phyloP scores from a whole-genome alignment of 1,140 invertebrate genomes.

The Papilio xuthus region DNA sequence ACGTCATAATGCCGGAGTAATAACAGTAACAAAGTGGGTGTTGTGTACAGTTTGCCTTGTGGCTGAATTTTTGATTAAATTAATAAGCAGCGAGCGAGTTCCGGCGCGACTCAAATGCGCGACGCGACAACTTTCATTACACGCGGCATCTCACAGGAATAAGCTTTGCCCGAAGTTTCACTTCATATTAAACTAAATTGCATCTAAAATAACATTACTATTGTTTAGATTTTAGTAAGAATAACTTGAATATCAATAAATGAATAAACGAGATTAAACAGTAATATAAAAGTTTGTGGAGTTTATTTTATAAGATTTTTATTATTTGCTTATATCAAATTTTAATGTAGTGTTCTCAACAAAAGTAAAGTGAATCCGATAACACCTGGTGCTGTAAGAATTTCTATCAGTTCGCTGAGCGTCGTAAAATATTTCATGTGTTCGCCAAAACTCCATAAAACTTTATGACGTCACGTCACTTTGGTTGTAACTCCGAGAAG shows the following conservation, averaged over 20 bases:
- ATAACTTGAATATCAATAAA: not conserved
- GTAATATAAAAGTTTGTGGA: no score
- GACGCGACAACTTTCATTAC: not conserved
- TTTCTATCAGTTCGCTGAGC: not conserved
- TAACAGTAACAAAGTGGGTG: not conserved
- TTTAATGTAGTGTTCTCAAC: not conserved
- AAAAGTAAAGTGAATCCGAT: not conserved
- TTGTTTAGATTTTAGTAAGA: not conserved
- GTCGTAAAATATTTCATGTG: not conserved
- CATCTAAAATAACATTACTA: not conserved
- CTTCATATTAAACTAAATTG: not conserved
- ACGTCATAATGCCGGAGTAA: not conserved
- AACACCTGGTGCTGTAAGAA: not conserved
- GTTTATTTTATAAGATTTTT: no score
- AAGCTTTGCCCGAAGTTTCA: not conserved
- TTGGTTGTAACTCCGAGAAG: not conserved
- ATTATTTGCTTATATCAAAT: no score
- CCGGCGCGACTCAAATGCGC: not conserved
- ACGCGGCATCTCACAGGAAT: not conserved
- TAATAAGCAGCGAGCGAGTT: not conserved
- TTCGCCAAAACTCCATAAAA: not conserved
- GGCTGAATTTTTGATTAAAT: slow-evolving; percentile 11
- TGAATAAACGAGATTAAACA: no score
- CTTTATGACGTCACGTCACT: not conserved
- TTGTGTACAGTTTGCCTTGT: not conserved